Percentiles rank a stretch among this genome's conserved stretches.
Evolutionary conservation across 2,888 invertebrate genomes (phyloP).

Genomic region (Cephus spinipes): DNA sequence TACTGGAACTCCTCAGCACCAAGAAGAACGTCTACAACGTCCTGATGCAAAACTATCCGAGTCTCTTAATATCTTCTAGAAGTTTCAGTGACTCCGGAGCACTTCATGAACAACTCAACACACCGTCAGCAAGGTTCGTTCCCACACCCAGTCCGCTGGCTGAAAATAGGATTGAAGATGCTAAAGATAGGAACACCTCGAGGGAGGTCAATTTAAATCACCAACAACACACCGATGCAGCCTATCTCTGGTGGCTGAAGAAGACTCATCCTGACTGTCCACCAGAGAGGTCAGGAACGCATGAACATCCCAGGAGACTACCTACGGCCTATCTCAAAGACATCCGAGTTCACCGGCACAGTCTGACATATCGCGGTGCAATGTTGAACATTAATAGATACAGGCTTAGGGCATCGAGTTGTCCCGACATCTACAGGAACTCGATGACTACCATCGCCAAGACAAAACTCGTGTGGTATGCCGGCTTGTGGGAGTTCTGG

Average conservation of each 20-base stretch:
- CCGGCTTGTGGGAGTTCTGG: conserved; percentile 82
- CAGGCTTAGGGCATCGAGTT: conserved; percentile 85
- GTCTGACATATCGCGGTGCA: conserved; percentile 85
- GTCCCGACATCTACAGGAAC: conserved; percentile 90
- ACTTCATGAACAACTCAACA: conserved; percentile 65
- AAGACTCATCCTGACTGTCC: conserved; percentile 59
- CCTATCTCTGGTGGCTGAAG: conserved; percentile 71
- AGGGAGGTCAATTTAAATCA: conserved; percentile 13
- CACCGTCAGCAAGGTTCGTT: conserved; percentile 50
- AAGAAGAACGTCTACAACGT: conserved; percentile 79
- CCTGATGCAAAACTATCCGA: conserved; percentile 81
- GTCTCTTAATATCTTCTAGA: conserved; percentile 76
- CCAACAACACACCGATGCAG: conserved; percentile 64
- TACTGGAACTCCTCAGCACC: conserved; percentile 78
- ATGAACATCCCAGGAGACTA: conserved; percentile 62
- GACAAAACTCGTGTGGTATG: conserved; percentile 81
- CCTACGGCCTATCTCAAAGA: conserved; percentile 81
- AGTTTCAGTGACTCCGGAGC: conserved; percentile 79
- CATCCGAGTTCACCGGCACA: conserved; percentile 80
- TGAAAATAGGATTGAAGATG: conserved; percentile 30
- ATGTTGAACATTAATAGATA: conserved; percentile 88
- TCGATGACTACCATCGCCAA: conserved; percentile 89
- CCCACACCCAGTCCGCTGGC: conserved; percentile 59
- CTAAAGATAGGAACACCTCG: conserved; percentile 3
- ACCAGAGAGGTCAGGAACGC: conserved; percentile 59